Percentiles rank a stretch among this genome's conserved stretches.
phyloP scores from a whole-genome alignment of 2,888 invertebrate genomes.

The Gari tellinella region DNA sequence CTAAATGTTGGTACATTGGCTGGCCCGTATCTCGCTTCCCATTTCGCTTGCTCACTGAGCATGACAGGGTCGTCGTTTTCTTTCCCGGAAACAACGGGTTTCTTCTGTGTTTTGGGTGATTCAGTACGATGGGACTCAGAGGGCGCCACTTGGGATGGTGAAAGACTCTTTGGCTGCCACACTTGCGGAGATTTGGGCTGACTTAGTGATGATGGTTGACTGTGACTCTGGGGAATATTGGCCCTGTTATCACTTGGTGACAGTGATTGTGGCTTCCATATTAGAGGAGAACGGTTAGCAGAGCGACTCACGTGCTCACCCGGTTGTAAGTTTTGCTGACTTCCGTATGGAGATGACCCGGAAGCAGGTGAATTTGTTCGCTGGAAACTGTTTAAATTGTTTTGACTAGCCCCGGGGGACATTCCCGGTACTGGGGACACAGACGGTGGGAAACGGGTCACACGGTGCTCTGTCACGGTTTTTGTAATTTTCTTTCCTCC shows the following conservation, averaged over 20 bases:
- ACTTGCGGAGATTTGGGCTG: conserved; percentile 24
- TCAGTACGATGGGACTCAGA: conserved; percentile 1
- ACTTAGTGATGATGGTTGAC: conserved; percentile 2
- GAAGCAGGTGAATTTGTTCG: conserved; percentile 2
- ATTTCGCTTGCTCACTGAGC: conserved; percentile 49
- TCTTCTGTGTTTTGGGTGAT: conserved; percentile 4
- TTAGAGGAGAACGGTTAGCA: conserved; percentile 35
- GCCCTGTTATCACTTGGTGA: conserved; percentile 7
- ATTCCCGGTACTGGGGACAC: neutral
- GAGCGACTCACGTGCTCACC: conserved; percentile 39
- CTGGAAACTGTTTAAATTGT: neutral
- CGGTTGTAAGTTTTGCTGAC: conserved; percentile 35
- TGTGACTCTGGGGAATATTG: conserved; percentile 4
- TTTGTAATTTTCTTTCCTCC: conserved; percentile 50
- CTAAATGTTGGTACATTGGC: conserved; percentile 50
- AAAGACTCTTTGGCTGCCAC: conserved; percentile 33
- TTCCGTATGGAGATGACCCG: conserved; percentile 52
- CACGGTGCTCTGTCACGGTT: conserved; percentile 49
- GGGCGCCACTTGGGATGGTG: conserved; percentile 13
- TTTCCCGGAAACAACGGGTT: conserved; percentile 18
- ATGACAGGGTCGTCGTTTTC: conserved; percentile 51
- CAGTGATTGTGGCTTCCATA: conserved; percentile 43
- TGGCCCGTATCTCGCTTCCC: conserved; percentile 43
- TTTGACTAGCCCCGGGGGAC: neutral
- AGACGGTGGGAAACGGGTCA: conserved; percentile 14